A percentile compares a stretch with the other conserved stretches of the same genome.
phyloP scores from a whole-genome alignment of 2,888 invertebrate species.

The Caenorhabditis plicata region DNA sequence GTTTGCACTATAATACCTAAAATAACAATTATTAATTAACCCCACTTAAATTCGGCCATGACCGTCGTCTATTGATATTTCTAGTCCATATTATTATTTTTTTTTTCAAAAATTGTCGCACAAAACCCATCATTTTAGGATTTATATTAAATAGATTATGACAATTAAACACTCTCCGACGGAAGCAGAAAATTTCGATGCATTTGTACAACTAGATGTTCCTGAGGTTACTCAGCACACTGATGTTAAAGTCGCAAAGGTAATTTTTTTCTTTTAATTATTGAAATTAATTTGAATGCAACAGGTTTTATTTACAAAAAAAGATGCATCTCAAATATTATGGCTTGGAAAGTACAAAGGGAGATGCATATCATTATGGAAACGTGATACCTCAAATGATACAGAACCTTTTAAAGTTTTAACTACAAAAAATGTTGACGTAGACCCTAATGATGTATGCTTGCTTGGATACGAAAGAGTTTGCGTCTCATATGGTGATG shows the following conservation, averaged over 20 bases:
- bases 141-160: too few relatives aligned
- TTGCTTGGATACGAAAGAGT: conserved; percentile 10
- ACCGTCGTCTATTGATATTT: too few relatives aligned
- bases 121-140: too few relatives aligned
- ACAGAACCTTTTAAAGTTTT: conserved; percentile 22
- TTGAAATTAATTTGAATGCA: conserved; percentile 1
- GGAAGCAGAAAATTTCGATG: too few relatives aligned
- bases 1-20: too few relatives aligned
- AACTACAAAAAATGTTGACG: conserved; percentile 9
- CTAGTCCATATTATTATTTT: too few relatives aligned
- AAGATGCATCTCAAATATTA: conserved; percentile 8
- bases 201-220: too few relatives aligned
- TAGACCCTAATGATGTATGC: conserved; percentile 28
- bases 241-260: conserved; percentile 25
- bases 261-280: not conserved
- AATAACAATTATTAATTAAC: too few relatives aligned
- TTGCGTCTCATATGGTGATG: conserved; percentile 20
- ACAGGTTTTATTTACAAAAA: conserved; percentile 9
- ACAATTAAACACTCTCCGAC: too few relatives aligned
- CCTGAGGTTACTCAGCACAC: conserved; percentile 23
- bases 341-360: conserved; percentile 22
- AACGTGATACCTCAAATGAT: conserved; percentile 4
- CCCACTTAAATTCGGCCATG: too few relatives aligned
- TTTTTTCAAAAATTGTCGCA: too few relatives aligned
- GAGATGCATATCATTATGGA: conserved; percentile 17